Conservation (phyloP, 2,113 vertebrate species). For the Nibea coibor region DNA sequence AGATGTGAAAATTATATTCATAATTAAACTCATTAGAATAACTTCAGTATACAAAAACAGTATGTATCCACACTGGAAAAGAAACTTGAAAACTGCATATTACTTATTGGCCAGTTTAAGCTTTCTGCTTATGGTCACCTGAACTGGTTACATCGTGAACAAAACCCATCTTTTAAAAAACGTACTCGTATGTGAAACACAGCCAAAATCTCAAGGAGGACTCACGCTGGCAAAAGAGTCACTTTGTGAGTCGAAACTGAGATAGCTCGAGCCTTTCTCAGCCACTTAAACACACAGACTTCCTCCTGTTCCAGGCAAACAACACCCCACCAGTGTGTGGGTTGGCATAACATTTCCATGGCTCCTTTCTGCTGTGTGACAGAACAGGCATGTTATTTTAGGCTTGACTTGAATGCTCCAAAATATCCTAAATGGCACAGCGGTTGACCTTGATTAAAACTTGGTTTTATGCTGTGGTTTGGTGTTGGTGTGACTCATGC, state of each 20-base stretch:
- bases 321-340: conserved; percentile 42
- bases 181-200: background rate
- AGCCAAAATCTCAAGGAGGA: background rate
- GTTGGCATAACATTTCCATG: conserved; percentile 34
- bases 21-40: background rate
- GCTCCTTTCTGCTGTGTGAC: conserved; percentile 31
- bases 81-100: background rate
- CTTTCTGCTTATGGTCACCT: background rate
- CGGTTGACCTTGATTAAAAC: conserved; percentile 44
- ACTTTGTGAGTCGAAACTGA: conserved; percentile 6
- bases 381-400: conserved; percentile 52
- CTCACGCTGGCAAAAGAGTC: conserved; percentile 7
- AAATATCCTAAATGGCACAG: conserved; percentile 40
- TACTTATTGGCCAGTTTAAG: background rate
- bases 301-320: conserved; percentile 16
- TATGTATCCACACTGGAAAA: too few species aligned
- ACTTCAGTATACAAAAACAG: background rate
- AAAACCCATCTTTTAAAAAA: background rate
- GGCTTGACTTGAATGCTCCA: conserved; percentile 3
- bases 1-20: background rate
- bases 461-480: conserved; percentile 42
- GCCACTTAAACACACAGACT: conserved; percentile 28
- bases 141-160: background rate
- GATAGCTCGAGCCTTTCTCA: conserved; percentile 26
- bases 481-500: conserved; percentile 28